phyloP scores from a whole-genome alignment of 2,888 invertebrate species.

The Meiosimyza decipiens region DNA sequence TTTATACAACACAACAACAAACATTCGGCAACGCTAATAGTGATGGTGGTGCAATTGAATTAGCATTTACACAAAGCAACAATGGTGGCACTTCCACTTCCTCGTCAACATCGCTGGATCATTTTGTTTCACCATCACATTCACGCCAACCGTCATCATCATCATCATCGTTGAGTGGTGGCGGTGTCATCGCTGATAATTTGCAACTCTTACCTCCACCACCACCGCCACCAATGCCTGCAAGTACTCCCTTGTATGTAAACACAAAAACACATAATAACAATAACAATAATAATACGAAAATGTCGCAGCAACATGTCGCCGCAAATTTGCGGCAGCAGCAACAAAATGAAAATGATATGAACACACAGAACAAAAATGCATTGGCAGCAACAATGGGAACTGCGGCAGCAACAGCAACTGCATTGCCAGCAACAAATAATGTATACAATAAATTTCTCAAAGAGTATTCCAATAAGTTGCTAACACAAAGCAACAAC shows the following conservation, averaged over 20 bases:
- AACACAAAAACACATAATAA: conserved; percentile 44
- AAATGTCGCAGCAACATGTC: conserved; percentile 43
- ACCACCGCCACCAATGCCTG: conserved; percentile 47
- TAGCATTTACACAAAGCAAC: conserved; percentile 42
- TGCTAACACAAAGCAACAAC: conserved; percentile 51
- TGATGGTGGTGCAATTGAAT: conserved; percentile 40
- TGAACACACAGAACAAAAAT: conserved; percentile 63
- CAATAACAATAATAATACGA: conserved; percentile 46
- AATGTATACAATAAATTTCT: conserved; percentile 63
- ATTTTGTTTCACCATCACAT: conserved; percentile 57
- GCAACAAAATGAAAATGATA: conserved; percentile 63
- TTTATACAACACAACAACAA: too few species aligned
- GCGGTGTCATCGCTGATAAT: conserved; percentile 42
- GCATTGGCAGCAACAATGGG: conserved; percentile 21
- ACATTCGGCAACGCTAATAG: conserved; percentile 13
- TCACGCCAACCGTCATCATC: conserved; percentile 61
- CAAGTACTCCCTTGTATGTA: conserved; percentile 40
- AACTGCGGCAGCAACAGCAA: conserved; percentile 30
- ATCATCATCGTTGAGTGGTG: conserved; percentile 52
- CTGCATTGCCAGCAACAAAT: conserved; percentile 43
- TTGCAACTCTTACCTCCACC: conserved; percentile 47
- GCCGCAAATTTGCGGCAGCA: conserved; percentile 43
- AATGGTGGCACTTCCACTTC: conserved; percentile 47
- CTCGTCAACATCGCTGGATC: conserved; percentile 57
- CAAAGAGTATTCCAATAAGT: conserved; percentile 63